Percentiles rank a stretch among this genome's conserved stretches.
These are phyloP conservation scores for Dipodomys stephensi DNA, from an alignment of 2,113 vertebrate genomes.

Conservation along the genomic window DNA sequence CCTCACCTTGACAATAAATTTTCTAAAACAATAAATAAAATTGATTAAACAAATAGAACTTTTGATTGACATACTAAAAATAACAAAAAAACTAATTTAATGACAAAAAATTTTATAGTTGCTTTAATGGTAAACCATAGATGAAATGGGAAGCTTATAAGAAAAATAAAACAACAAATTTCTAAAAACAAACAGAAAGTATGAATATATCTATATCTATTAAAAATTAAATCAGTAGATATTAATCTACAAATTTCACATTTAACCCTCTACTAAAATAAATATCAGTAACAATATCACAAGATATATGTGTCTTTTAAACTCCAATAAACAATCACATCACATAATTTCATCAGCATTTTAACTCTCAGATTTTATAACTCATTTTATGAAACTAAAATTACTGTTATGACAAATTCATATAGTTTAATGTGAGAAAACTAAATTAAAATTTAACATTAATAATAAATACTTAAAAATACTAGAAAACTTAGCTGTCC, in stretches of 20 bases:
- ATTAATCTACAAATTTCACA: not conserved
- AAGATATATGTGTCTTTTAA: not conserved
- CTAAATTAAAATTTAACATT: not conserved
- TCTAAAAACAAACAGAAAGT: not conserved
- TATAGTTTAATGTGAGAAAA: not conserved
- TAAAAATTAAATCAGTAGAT: not conserved
- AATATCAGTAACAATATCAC: not conserved
- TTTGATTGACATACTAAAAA: too few relatives aligned
- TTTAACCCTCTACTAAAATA: not conserved
- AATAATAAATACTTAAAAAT: not conserved
- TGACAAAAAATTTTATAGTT: not conserved
- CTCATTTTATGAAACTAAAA: not conserved
- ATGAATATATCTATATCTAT: not conserved
- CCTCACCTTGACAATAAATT: too few relatives aligned
- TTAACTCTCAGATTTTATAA: not conserved
- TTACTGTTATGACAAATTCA: not conserved
- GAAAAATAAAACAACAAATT: not conserved
- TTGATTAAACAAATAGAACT: too few relatives aligned
- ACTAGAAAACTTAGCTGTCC: not conserved
- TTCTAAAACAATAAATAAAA: too few relatives aligned
- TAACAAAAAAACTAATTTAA: too few relatives aligned
- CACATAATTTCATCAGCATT: not conserved
- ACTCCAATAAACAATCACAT: not conserved
- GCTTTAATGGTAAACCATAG: not conserved
- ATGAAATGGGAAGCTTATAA: not conserved